A percentile compares a stretch with the other conserved stretches of the same genome.
These are phyloP conservation scores for Molossus molossus DNA, from an alignment of 2,797 vertebrate genomes.

Conservation along the genomic window DNA sequence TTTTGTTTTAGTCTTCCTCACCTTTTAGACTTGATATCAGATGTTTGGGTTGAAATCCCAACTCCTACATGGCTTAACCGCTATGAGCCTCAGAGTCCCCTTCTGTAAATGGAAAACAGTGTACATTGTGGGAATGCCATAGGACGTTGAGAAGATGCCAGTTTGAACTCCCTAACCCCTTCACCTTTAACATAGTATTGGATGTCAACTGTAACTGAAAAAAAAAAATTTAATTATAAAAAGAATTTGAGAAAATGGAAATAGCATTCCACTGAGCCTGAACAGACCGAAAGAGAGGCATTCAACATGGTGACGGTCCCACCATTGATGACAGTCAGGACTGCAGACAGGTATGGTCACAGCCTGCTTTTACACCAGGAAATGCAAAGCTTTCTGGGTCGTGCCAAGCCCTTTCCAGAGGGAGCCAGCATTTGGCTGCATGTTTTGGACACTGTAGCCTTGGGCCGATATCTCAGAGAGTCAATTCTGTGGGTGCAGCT, in stretches of 20 bases:
- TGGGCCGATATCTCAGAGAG: not conserved
- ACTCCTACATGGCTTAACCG: not conserved
- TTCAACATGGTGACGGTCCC: not conserved
- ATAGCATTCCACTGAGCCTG: not conserved
- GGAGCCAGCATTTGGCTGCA: not conserved
- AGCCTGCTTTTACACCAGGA: not conserved
- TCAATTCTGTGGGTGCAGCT: not conserved
- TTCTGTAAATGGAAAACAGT: not conserved
- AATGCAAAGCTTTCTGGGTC: not conserved
- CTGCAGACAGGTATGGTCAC: not conserved
- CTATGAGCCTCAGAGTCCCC: not conserved
- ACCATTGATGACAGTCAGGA: not conserved
- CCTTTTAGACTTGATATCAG: not conserved
- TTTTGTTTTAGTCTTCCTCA: not conserved
- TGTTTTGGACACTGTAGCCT: not conserved
- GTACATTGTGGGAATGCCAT: not conserved
- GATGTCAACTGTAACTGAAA: not conserved
- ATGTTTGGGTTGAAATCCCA: not conserved
- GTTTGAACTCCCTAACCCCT: not conserved
- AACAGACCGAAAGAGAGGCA: too few relatives aligned
- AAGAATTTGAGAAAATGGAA: not conserved
- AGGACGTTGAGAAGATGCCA: not conserved
- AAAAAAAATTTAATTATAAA: not conserved
- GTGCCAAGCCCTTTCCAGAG: not conserved
- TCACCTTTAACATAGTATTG: not conserved